A percentile compares a stretch with the other conserved stretches of the same genome.
Evolutionary conservation across 2,888 invertebrate genomes (phyloP).

Genomic region (Volucella bombylans): DNA sequence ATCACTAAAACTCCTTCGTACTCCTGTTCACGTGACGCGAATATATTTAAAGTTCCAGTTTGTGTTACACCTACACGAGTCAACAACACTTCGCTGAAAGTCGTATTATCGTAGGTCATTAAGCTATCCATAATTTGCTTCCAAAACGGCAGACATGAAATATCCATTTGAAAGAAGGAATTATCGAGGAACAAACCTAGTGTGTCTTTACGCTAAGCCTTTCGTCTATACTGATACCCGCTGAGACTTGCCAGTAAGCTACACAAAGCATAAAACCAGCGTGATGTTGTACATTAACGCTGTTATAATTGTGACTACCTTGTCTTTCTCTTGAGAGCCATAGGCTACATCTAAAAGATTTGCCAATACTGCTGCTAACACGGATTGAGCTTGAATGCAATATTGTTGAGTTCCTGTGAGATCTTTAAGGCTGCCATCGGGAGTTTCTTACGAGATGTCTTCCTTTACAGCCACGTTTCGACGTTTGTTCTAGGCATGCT

Average conservation of each 20-base stretch:
- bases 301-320: conserved; percentile 90
- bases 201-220: conserved; percentile 94
- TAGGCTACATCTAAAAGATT: conserved; percentile 93
- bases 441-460: conserved; percentile 83
- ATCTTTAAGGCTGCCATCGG: conserved; percentile 81
- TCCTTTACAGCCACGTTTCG: conserved; percentile 91
- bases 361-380: conserved; percentile 90
- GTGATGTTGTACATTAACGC: conserved; percentile 93
- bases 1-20: conserved; percentile 93
- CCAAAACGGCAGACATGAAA: conserved; percentile 90
- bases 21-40: conserved; percentile 92
- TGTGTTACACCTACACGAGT: conserved; percentile 92
- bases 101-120: conserved; percentile 95
- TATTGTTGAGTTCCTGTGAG: conserved; percentile 83
- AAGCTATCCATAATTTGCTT: conserved; percentile 92
- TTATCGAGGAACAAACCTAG: conserved; percentile 91
- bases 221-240: conserved; percentile 92
- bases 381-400: conserved; percentile 91
- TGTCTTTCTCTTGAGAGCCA: conserved; percentile 94
- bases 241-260: conserved; percentile 91
- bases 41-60: conserved; percentile 90
- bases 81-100: conserved; percentile 94
- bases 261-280: conserved; percentile 92
- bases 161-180: conserved; percentile 93
- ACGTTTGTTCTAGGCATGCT: conserved; percentile 93